Conservation (phyloP, 2,113 vertebrate genomes). For the Morone chrysops region DNA sequence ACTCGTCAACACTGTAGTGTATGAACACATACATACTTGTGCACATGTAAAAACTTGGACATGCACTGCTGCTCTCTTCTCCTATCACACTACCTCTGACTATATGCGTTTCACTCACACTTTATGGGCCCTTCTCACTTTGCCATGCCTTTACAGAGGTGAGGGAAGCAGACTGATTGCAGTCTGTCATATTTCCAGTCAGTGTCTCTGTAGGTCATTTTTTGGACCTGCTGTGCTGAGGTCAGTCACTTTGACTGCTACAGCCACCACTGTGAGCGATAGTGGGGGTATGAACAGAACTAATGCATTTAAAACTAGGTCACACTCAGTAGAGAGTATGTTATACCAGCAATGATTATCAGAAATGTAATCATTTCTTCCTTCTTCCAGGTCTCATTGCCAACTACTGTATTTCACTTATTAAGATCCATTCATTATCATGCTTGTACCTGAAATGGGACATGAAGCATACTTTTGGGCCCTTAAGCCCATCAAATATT, state of each 20-base stretch:
- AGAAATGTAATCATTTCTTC: neutral
- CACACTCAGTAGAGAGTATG: neutral
- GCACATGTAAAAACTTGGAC: neutral
- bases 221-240: constrained; percentile 27
- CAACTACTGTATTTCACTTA: neutral
- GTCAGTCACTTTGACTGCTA: constrained; percentile 17
- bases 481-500: neutral
- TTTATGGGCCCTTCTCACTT: too few species aligned
- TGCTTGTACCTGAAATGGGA: neutral
- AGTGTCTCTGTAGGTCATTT: neutral
- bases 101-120: too few species aligned
- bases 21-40: neutral
- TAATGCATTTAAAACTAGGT: constrained; percentile 23
- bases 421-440: neutral
- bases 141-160: constrained; percentile 17
- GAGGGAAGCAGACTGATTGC: constrained; percentile 28
- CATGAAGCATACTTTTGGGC: too few species aligned
- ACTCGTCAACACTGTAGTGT: neutral
- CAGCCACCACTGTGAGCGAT: neutral
- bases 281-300: neutral
- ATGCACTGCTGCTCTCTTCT: constrained; percentile 10
- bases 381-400: neutral
- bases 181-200: constrained; percentile 17
- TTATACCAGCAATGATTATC: neutral
- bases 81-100: neutral